Conservation (phyloP, 2,888 invertebrate genomes). For the Ypsolopha scabrella region DNA sequence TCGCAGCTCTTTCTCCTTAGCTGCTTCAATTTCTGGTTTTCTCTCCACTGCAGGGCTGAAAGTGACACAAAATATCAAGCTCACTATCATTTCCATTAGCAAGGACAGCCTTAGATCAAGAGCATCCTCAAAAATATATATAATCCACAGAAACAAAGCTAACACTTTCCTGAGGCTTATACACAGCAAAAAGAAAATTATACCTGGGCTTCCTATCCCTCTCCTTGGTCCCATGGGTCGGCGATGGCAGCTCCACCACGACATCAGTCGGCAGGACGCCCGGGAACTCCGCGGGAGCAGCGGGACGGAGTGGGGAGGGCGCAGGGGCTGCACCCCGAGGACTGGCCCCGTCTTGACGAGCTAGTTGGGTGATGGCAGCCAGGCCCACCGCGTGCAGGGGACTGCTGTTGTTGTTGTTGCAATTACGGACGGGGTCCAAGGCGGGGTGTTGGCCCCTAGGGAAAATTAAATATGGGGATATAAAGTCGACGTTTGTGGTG, state of each 20-base stretch:
- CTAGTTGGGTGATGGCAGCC: slow-evolving; percentile 83
- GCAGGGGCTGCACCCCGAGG: slow-evolving; percentile 23
- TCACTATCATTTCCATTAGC: too few relatives aligned
- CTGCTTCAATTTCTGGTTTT: slow-evolving; percentile 30
- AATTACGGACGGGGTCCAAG: slow-evolving; percentile 59
- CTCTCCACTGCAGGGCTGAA: slow-evolving; percentile 28
- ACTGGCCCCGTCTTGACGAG: slow-evolving; percentile 66
- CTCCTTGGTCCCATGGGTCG: slow-evolving; percentile 20
- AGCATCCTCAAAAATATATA: too few relatives aligned
- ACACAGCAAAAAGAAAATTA: too few relatives aligned
- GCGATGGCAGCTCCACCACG: slow-evolving; percentile 56
- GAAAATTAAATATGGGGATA: background rate
- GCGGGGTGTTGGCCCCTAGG: slow-evolving; percentile 38
- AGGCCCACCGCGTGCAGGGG: slow-evolving; percentile 79
- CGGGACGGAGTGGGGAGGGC: slow-evolving; percentile 24
- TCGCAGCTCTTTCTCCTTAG: slow-evolving; percentile 33
- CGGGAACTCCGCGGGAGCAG: slow-evolving; percentile 42
- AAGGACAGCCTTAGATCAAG: too few relatives aligned
- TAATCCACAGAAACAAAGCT: too few relatives aligned
- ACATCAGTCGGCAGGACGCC: slow-evolving; percentile 64
- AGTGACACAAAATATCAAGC: background rate
- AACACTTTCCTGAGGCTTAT: too few relatives aligned
- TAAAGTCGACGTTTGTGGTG: background rate
- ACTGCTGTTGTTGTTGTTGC: slow-evolving; percentile 72
- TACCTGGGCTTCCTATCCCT: background rate